Conservation (phyloP, 2,113 vertebrate genomes). For the Holacanthus passer region DNA sequence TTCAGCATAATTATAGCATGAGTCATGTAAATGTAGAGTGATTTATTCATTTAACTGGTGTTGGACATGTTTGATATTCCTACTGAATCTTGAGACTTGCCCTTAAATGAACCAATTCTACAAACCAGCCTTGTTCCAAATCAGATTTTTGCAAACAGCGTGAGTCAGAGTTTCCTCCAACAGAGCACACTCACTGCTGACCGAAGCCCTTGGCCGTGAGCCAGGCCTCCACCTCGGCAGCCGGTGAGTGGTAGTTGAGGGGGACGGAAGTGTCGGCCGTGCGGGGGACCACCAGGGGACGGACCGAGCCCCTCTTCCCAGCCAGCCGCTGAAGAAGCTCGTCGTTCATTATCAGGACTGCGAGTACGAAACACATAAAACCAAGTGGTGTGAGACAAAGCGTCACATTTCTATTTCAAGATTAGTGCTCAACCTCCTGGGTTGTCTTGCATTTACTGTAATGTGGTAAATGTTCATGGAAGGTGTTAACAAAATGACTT, state of each 20-base stretch:
- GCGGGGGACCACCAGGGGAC: constrained; percentile 57
- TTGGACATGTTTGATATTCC: background rate
- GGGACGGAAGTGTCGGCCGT: constrained; percentile 65
- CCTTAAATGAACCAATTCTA: background rate
- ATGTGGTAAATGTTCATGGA: background rate
- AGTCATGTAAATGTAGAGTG: no score
- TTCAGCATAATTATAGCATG: background rate
- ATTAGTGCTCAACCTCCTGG: background rate
- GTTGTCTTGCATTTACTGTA: background rate
- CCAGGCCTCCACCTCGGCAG: constrained; percentile 86
- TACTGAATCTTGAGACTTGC: background rate
- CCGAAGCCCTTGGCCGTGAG: constrained; percentile 87
- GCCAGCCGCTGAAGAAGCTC: constrained; percentile 82
- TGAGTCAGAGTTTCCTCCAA: background rate
- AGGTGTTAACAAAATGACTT: background rate
- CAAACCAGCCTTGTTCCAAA: background rate
- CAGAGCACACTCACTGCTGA: constrained; percentile 73
- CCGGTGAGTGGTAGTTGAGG: constrained; percentile 78
- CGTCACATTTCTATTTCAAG: background rate
- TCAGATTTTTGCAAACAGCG: background rate
- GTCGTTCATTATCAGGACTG: constrained; percentile 83
- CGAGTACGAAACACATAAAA: constrained; percentile 24
- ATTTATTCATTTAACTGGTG: no score
- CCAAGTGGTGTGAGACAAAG: background rate
- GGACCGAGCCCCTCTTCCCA: constrained; percentile 53